A percentile compares a stretch with the other conserved stretches of the same genome.
Conservation (phyloP, 2,888 invertebrate genomes). For the Creontiades dilutus region DNA sequence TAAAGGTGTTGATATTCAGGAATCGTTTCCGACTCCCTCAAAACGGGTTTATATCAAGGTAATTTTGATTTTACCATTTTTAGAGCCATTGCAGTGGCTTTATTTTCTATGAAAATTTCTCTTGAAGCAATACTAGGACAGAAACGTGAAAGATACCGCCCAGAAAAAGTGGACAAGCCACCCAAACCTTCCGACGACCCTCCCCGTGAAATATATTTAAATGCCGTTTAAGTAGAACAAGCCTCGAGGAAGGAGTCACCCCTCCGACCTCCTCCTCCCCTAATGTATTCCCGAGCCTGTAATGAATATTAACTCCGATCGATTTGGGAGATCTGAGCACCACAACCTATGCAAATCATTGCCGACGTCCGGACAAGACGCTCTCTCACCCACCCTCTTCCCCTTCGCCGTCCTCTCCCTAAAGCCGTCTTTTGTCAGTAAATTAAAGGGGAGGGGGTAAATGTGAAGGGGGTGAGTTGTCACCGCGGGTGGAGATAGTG, state of each 20-base stretch:
- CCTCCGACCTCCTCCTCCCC: not conserved
- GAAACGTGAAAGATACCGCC: no score
- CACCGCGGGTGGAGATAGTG: conserved; percentile 41
- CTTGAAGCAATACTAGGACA: no score
- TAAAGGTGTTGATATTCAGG: no score
- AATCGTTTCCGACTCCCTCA: no score
- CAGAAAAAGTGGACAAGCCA: conserved; percentile 7
- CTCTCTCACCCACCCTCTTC: not conserved
- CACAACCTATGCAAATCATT: conserved; percentile 71
- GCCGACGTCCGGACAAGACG: conserved; percentile 56
- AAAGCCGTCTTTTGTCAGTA: conserved; percentile 31
- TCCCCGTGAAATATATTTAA: conserved; percentile 65
- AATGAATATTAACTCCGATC: conserved; percentile 73
- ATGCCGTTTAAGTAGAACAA: conserved; percentile 64
- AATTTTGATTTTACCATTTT: no score
- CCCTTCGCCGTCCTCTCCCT: not conserved
- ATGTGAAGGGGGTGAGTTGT: conserved; percentile 23
- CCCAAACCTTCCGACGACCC: conserved; percentile 9
- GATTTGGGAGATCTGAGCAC: conserved; percentile 72
- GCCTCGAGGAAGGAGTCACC: conserved; percentile 45
- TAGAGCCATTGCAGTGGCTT: no score
- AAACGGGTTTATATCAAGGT: no score
- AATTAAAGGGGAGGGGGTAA: conserved; percentile 42
- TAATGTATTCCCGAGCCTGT: conserved; percentile 72
- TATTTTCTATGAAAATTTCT: no score